Evolutionary conservation across 2,113 vertebrate genomes (phyloP).

Genomic region (Felis catus): F.catus_Fca126_mat1.0 CM031425.1:17315501-17316000

Average conservation of each 20-base stretch:
- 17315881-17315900: neutral
- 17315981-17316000: too few species aligned
- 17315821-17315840: neutral
- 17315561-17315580: conserved; percentile 33
- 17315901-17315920: neutral
- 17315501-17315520: neutral
- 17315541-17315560: neutral
- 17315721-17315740: neutral
- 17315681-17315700: neutral
- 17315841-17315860: neutral
- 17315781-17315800: neutral
- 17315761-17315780: neutral
- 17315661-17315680: neutral
- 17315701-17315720: neutral
- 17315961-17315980: neutral
- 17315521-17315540: conserved; percentile 46
- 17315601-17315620: neutral
- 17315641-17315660: neutral
- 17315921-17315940: neutral
- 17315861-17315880: neutral
- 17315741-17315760: neutral
- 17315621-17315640: conserved; percentile 32
- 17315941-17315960: neutral
- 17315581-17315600: neutral
- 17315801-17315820: too few species aligned